Evolutionary conservation across 2,113 vertebrate genomes (phyloP).

Genomic region (Pseudopodoces humilis): DNA sequence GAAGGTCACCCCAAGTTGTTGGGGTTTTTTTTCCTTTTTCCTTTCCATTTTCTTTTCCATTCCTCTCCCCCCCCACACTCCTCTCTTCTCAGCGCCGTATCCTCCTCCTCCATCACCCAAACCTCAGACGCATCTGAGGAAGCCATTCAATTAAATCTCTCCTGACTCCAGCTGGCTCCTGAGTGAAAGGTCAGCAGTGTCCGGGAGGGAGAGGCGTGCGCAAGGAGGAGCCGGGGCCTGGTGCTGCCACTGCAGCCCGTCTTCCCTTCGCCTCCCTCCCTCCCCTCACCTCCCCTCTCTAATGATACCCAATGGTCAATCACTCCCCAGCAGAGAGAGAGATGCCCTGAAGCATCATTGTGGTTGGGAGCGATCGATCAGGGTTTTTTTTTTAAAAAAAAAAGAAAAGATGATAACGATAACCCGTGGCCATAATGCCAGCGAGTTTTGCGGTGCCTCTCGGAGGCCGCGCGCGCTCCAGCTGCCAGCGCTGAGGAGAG

Average conservation of each 20-base stretch:
- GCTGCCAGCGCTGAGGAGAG: slow-evolving; percentile 40
- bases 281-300: slow-evolving; percentile 56
- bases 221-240: slow-evolving; percentile 39
- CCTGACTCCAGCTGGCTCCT: slow-evolving; percentile 88
- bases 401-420: slow-evolving; percentile 88
- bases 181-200: slow-evolving; percentile 96
- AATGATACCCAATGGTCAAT: slow-evolving; percentile 96
- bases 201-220: slow-evolving; percentile 78
- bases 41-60: not conserved
- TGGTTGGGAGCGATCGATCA: slow-evolving; percentile 87
- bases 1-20: slow-evolving; percentile 83
- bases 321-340: slow-evolving; percentile 88
- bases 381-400: slow-evolving; percentile 52
- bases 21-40: not conserved
- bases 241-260: not conserved
- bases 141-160: slow-evolving; percentile 97
- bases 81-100: not conserved
- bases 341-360: slow-evolving; percentile 89
- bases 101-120: slow-evolving; percentile 76
- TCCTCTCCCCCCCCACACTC: not conserved
- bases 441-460: slow-evolving; percentile 76
- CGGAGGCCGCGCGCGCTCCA: slow-evolving; percentile 45
- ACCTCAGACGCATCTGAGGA: slow-evolving; percentile 90
- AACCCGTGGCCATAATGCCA: slow-evolving; percentile 93
- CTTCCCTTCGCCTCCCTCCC: not conserved